Evolutionary conservation across 2,888 invertebrate species (phyloP).

Genomic region (Mesodorylaimus sp.): DNA sequence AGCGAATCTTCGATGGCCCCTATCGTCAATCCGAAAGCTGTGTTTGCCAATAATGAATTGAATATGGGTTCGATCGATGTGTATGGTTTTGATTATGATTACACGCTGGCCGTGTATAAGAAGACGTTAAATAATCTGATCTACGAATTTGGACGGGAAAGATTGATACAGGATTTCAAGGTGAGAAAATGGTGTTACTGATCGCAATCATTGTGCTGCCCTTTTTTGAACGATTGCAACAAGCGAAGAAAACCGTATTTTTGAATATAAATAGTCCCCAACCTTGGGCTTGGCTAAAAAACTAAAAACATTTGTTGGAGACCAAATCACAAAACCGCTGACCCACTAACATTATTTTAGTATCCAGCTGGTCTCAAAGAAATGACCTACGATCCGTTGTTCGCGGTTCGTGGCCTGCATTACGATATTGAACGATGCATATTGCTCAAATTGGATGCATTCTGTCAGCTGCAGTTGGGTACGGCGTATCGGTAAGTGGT

Average conservation of each 20-base stretch:
- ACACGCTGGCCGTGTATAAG: conserved; percentile 85
- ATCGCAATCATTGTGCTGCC: conserved; percentile 2
- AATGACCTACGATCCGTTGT: conserved; percentile 70
- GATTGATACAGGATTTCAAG: conserved; percentile 66
- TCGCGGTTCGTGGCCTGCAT: conserved; percentile 88
- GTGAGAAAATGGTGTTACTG: conserved; percentile 36
- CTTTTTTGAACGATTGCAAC: not conserved
- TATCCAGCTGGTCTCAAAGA: conserved; percentile 52
- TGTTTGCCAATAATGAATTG: conserved; percentile 89
- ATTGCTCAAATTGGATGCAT: conserved; percentile 79
- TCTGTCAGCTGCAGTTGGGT: conserved; percentile 84
- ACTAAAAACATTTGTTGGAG: too few relatives aligned
- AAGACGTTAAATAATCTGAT: conserved; percentile 67
- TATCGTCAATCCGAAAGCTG: conserved; percentile 48
- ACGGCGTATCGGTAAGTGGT: conserved; percentile 50
- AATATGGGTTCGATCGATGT: conserved; percentile 74
- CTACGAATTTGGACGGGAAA: conserved; percentile 70
- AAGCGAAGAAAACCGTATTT: not conserved
- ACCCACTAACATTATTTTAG: conserved; percentile 38
- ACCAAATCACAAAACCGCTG: too few relatives aligned
- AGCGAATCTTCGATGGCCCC: conserved; percentile 12
- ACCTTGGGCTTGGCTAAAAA: too few relatives aligned
- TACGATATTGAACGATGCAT: conserved; percentile 89
- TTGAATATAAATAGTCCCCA: too few relatives aligned
- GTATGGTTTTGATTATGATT: conserved; percentile 82